Evolutionary conservation across 2,113 vertebrate species (phyloP), one percentile per base, ranked within the genome.

Genomic region (Neogale vison): DNA sequence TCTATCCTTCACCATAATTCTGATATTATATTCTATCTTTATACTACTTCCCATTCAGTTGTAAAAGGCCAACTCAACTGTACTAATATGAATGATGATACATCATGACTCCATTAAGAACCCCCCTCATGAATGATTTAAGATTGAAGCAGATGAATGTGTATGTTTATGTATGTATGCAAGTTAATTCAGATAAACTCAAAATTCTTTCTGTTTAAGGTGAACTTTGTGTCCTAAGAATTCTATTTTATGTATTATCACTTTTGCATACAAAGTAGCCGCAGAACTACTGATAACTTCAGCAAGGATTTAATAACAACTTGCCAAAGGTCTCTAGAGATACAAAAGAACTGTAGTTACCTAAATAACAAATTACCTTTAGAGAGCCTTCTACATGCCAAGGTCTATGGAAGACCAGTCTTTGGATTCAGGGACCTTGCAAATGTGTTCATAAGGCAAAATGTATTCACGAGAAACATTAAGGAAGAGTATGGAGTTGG

Each of bases 121-220:
- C 71, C 0, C 11, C 34, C 21, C 14, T 90, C 12, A 23, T 42
- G 72, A 93, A 76, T 17, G 24, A 92, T 74, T 45, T 91, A 59
- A 88, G 45, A 76, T 18, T n/a, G 52, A 24, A 63, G 5, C 34
- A 23, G 15, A 24, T 89, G 31, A 71, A 69, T 17, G 14, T 39
- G 1, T 84, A 10, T 24, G 8, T 18, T 7, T 81, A 20, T 39
- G 11, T 67, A 34, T n/a, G 7, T 21, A 39, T 7, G 4, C 61
- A 50, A 57, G 18, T 84, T 93, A 36, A 94, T 47, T 87, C 42
- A 34, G 20, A 94, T n/a, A 87, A 92, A 77, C 47, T 93, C 77
- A 79, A 36, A 31, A 50, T 59, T 59, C 59, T 52, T 94, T 50
- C 57, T 92, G 36, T 89, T 90, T 87, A 87, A 61, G 39, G 3